Evolutionary conservation across 1,140 invertebrate species (phyloP), one percentile per base, ranked within the genome.

Genomic region (Harpegnathos saltator): DNA sequence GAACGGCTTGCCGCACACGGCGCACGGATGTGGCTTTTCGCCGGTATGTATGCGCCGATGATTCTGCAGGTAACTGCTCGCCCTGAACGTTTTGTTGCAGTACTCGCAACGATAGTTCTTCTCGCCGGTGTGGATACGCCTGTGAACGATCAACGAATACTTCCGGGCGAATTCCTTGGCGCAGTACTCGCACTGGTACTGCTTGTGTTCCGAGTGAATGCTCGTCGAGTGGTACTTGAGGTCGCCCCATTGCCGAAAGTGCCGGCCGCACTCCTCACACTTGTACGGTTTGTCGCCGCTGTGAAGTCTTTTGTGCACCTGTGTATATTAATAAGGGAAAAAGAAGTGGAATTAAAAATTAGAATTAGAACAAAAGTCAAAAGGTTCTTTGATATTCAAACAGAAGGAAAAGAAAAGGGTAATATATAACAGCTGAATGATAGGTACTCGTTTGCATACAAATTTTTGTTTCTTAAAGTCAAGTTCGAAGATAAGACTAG

Each of bases 41-140:
- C 97, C 97, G 24, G 98, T 99, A 91, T 99, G 99, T 61, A 99
- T 98, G 77, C 98, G 95, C 82, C 98, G 95, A 93, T 99, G 98
- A 91, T 96, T 97, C 85, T 97, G 96, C 4, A 98, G 92, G 93
- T 98, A 98, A 1, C 97, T 97, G 65, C 97, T 97, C 0, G 97
- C 97, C 26, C 97, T 94, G 93, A 98, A 98, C 12, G 96, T 96
- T 93, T 98, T 98, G 50, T 95, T 95, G 91, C 97, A 99, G 89
- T 96, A 97, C 89, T 98, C 97, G 91, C 98, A 99, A 56, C 96
- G 96, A 92, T 98, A 98, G 93, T 98, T 98, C 44, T 97, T 95
- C 90, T 99, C 98, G 9, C 97, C 97, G 0, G 98, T 98, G 91
- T 99, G 98, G 72, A 98, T 98, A 54, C 98, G 95, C 0, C 98